phyloP scores from a whole-genome alignment of 2,888 invertebrate species.

The Hemicrepidius hirtus region DNA sequence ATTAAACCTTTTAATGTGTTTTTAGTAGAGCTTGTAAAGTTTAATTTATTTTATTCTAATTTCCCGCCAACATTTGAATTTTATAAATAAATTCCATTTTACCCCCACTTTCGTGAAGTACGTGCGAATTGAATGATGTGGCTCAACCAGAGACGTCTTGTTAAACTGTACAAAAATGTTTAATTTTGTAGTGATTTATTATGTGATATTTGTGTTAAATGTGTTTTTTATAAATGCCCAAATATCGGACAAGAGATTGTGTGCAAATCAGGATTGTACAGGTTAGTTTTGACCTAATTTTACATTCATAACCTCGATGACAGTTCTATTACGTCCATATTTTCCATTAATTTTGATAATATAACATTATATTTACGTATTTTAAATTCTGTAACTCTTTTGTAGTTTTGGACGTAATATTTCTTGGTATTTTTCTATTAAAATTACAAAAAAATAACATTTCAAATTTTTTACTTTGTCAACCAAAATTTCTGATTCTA shows the following conservation, averaged over 20 bases:
- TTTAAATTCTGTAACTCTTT: background rate
- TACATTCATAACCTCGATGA: conserved; percentile 57
- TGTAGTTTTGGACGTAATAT: background rate
- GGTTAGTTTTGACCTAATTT: conserved; percentile 74
- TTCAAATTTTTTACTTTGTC: too few species aligned
- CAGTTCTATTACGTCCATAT: conserved; percentile 56
- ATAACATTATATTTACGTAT: background rate
- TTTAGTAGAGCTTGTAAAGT: too few species aligned
- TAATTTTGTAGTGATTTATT: conserved; percentile 68
- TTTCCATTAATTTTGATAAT: conserved; percentile 50
- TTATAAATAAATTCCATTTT: conserved; percentile 9
- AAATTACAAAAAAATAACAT: too few species aligned
- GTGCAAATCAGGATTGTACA: conserved; percentile 82
- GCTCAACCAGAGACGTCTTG: conserved; percentile 59
- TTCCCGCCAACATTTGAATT: conserved; percentile 17
- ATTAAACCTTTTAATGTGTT: too few species aligned
- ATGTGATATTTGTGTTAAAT: conserved; percentile 68
- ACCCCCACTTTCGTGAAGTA: conserved; percentile 18
- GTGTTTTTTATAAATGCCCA: conserved; percentile 66
- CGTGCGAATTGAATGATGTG: conserved; percentile 60
- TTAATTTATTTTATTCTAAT: background rate
- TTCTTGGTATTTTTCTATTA: too few species aligned
- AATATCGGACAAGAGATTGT: conserved; percentile 81
- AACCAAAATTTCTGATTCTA: too few species aligned
- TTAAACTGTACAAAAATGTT: conserved; percentile 70